Conservation (phyloP, 2,113 vertebrate species). For the Centropus bengalensis region DNA sequence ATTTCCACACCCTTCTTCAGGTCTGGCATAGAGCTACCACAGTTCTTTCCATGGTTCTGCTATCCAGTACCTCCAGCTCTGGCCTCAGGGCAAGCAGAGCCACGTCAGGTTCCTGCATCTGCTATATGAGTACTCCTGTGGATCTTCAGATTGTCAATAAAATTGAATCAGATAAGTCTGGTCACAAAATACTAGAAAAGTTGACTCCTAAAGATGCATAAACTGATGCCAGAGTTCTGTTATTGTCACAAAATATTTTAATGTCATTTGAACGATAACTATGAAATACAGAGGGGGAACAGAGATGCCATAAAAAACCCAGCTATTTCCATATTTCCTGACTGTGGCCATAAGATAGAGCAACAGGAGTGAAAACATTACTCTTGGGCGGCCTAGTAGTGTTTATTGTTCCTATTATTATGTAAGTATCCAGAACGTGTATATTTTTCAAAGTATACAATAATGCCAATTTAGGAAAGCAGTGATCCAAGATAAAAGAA, state of each 20-base stretch:
- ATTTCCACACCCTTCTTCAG: background rate
- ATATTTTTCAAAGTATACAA: background rate
- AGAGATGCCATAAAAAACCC: accelerated
- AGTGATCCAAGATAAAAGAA: background rate
- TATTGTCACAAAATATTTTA: background rate
- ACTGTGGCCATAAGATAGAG: background rate
- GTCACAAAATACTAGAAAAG: background rate
- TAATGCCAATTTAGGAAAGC: background rate
- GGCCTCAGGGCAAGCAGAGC: background rate
- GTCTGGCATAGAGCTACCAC: background rate
- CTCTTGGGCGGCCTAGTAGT: background rate
- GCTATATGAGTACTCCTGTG: background rate
- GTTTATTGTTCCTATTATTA: background rate
- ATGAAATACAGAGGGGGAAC: background rate
- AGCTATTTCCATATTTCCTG: background rate
- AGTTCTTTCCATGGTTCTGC: background rate
- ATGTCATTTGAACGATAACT: background rate
- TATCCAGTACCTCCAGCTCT: background rate
- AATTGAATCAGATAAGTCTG: background rate
- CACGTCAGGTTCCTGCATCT: background rate
- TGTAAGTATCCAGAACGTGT: background rate
- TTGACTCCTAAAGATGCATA: background rate
- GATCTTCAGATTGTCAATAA: background rate
- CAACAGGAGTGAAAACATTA: background rate
- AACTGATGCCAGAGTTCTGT: background rate